A percentile compares a stretch with the other conserved stretches of the same genome.
Conservation (phyloP, 2,797 vertebrate genomes). For the Acipenser transmontanus region DNA sequence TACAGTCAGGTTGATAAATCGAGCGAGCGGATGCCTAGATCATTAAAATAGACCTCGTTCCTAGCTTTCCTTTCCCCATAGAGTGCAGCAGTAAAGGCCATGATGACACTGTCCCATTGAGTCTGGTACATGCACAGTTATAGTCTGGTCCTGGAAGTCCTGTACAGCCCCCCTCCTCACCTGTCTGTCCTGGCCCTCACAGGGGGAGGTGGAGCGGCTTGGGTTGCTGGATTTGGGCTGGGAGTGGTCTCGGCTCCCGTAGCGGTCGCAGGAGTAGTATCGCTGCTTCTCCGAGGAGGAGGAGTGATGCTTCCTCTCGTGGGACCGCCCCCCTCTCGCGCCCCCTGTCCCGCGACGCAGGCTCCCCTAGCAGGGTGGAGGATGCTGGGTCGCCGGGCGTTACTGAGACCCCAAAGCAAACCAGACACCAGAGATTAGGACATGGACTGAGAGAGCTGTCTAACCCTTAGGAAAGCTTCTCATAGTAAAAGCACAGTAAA, state of each 20-base stretch:
- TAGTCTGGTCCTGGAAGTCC: no score
- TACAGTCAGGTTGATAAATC: no score
- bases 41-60: no score
- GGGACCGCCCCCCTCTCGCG: conserved; percentile 84
- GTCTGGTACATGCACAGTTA: not conserved
- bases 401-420: conserved; percentile 19
- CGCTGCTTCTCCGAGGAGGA: conserved; percentile 86
- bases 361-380: conserved; percentile 39
- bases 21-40: no score
- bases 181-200: conserved; percentile 73
- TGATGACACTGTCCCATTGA: not conserved
- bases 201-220: conserved; percentile 80
- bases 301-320: conserved; percentile 84
- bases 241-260: conserved; percentile 78
- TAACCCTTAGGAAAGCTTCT: no score
- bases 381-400: conserved; percentile 24
- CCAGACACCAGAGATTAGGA: not conserved
- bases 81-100: no score
- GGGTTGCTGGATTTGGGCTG: conserved; percentile 68
- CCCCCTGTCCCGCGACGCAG: conserved; percentile 54
- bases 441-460: not conserved
- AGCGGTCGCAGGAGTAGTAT: conserved; percentile 93
- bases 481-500: no score
- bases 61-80: no score
- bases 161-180: conserved; percentile 50